phyloP scores from a whole-genome alignment of 1,140 invertebrate species.

The Hyles vespertilio region DNA sequence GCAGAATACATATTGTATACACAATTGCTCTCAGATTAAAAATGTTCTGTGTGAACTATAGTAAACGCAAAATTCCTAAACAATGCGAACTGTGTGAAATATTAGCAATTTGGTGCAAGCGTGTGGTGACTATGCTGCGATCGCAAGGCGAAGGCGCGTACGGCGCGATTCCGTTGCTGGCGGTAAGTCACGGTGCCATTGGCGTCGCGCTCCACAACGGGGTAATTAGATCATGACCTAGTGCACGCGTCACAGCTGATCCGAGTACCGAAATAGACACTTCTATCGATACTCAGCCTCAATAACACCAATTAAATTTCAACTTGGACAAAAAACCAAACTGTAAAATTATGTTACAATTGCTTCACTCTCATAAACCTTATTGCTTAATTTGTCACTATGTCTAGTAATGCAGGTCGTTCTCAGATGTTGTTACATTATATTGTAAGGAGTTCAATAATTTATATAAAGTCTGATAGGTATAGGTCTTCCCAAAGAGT shows the following conservation, averaged over 20 bases:
- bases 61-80: constrained; percentile 1
- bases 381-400: constrained; percentile 37
- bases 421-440: constrained; percentile 3
- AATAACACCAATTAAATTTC: background rate
- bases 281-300: constrained; percentile 3
- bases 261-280: constrained; percentile 16
- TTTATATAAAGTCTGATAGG: background rate
- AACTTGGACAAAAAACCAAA: constrained; percentile 18
- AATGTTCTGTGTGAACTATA: constrained; percentile 1
- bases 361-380: constrained; percentile 25
- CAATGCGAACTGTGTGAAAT: constrained; percentile 1
- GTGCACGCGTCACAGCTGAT: constrained; percentile 7
- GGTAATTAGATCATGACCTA: constrained; percentile 14
- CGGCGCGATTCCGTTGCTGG: background rate
- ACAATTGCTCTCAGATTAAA: background rate
- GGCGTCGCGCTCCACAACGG: constrained; percentile 9
- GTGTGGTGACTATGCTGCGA: background rate
- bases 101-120: constrained; percentile 9
- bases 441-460: too few species aligned
- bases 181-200: constrained; percentile 1
- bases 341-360: constrained; percentile 29
- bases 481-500: constrained; percentile 7
- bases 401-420: constrained; percentile 20
- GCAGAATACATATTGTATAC: constrained; percentile 1
- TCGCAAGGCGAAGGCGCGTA: too few species aligned